phyloP scores from a whole-genome alignment of 2,888 invertebrate genomes.

The Pachliopta kotzebuea region DNA sequence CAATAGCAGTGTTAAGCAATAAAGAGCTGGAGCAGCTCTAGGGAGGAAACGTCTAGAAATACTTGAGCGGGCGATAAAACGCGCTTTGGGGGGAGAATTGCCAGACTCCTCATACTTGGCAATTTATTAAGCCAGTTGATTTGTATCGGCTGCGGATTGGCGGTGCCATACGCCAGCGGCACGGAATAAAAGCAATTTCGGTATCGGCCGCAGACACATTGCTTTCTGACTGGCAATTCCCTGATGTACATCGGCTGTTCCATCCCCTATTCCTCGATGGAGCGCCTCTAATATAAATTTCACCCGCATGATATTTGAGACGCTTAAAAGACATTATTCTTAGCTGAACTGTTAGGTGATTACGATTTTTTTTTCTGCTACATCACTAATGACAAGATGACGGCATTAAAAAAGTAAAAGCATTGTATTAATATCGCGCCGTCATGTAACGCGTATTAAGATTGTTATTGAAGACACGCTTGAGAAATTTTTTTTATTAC shows the following conservation, averaged over 20 bases:
- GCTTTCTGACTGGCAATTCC: conserved; percentile 35
- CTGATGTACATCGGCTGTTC: conserved; percentile 23
- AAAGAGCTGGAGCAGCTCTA: not conserved
- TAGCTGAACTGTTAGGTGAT: not conserved
- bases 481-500: not conserved
- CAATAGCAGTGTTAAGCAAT: not conserved
- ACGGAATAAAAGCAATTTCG: conserved; percentile 62
- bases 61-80: conserved; percentile 36
- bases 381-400: conserved; percentile 1
- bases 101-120: conserved; percentile 63
- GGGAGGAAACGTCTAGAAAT: conserved; percentile 33
- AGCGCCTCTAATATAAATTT: conserved; percentile 47
- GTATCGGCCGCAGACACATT: conserved; percentile 52
- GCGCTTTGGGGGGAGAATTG: conserved; percentile 48
- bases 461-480: not conserved
- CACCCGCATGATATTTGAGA: conserved; percentile 50
- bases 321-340: not conserved
- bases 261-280: conserved; percentile 3
- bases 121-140: conserved; percentile 72
- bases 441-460: conserved; percentile 2
- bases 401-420: not conserved
- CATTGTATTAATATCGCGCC: conserved; percentile 1
- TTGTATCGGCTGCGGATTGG: conserved; percentile 69
- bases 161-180: conserved; percentile 62
- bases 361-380: conserved; percentile 1